phyloP scores from a whole-genome alignment of 2,113 vertebrate species.

The Triplophysa dalaica region DNA sequence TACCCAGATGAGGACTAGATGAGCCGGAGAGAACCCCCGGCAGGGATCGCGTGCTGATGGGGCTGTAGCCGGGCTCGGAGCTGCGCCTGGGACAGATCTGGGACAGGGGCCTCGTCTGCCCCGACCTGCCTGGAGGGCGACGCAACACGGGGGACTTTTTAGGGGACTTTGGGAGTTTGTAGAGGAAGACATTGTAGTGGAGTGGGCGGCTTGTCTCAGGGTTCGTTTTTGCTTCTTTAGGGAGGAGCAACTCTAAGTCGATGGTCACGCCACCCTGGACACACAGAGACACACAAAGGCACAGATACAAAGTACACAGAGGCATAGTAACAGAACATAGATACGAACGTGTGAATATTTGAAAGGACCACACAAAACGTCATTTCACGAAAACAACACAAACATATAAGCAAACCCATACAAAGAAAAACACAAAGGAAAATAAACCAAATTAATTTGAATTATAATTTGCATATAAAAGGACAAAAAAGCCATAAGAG shows the following conservation, averaged over 20 bases:
- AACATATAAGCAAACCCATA: neutral
- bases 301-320: slow-evolving; percentile 28
- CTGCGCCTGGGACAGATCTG: slow-evolving; percentile 55
- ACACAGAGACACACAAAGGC: slow-evolving; percentile 43
- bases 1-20: slow-evolving; percentile 28
- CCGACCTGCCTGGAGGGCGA: slow-evolving; percentile 22
- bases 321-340: slow-evolving; percentile 30
- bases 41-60: slow-evolving; percentile 70
- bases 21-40: slow-evolving; percentile 62
- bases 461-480: neutral
- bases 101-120: slow-evolving; percentile 41
- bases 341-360: neutral
- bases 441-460: neutral
- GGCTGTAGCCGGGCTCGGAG: slow-evolving; percentile 61
- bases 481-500: neutral
- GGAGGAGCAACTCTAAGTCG: slow-evolving; percentile 76
- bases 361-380: neutral
- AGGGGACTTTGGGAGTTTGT: slow-evolving; percentile 61
- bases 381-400: neutral
- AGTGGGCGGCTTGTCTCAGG: slow-evolving; percentile 63
- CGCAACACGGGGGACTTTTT: slow-evolving; percentile 56
- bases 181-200: slow-evolving; percentile 76
- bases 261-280: slow-evolving; percentile 75
- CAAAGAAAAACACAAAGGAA: neutral
- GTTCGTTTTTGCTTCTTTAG: slow-evolving; percentile 71